These are phyloP conservation scores for Rhamnusium bicolor DNA, from an alignment of 2,888 invertebrate genomes.

Conservation along the genomic window DNA sequence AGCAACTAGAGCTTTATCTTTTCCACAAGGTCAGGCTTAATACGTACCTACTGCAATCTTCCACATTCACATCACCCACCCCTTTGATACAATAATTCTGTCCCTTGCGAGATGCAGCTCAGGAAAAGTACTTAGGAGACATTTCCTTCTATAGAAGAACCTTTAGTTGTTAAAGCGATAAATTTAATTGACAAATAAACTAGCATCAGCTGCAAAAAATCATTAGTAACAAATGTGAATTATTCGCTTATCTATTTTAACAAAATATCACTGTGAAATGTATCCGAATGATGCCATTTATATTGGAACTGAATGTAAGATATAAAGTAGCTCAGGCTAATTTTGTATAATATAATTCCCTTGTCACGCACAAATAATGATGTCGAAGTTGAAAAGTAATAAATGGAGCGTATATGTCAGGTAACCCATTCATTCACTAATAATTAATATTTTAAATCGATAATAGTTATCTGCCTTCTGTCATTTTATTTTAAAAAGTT, in stretches of 20 bases:
- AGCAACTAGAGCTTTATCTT: no score
- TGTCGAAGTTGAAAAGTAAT: constrained; percentile 23
- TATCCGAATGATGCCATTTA: background rate
- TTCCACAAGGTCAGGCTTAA: no score
- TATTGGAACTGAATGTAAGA: constrained; percentile 13
- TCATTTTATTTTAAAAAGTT: constrained; percentile 13
- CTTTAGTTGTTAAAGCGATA: background rate
- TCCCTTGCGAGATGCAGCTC: no score
- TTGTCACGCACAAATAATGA: constrained; percentile 24
- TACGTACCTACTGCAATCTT: no score
- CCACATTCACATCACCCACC: no score
- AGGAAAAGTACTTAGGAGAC: no score
- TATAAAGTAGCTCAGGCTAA: constrained; percentile 1
- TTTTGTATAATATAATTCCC: constrained; percentile 6
- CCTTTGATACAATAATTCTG: no score
- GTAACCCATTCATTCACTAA: constrained; percentile 11
- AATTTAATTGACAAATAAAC: background rate
- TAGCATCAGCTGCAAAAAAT: background rate
- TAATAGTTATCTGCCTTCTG: constrained; percentile 23
- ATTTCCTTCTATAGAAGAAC: background rate
- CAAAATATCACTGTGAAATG: background rate
- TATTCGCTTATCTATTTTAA: no score
- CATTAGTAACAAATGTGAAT: background rate
- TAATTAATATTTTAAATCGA: constrained; percentile 22
- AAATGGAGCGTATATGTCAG: constrained; percentile 23